Base-by-base conservation (phyloP, 2,888 invertebrate species). In the Cephus spinipes region DNA sequence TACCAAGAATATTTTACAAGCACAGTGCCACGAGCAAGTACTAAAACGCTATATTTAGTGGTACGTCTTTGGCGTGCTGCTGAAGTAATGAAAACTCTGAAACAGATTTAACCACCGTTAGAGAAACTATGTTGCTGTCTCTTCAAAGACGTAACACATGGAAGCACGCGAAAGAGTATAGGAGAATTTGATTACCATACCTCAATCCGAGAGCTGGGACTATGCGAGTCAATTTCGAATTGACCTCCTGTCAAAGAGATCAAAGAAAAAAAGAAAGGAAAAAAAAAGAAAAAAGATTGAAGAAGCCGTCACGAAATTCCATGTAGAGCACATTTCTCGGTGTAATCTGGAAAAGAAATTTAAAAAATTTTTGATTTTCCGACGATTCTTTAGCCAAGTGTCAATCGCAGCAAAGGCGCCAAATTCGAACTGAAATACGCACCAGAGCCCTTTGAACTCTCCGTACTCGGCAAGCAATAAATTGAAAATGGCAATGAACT, bases 31-130 rank as follows among this genome's bases (percentile, higher is more conserved):
- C 74, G 31, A 74, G 33, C 74, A 33, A 74, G 74, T 34, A 74
- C 31, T 74, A 74, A 74, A 74, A n/a, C 74, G 74, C n/a, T 74
- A 74, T 34, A 74, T 74, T 74, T 74, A 32, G 74, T 34, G 74
- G 74, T 2, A 6, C 35, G 36, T 30, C 74, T 74, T 40, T 40
- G 35, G 34, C 35, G 35, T 30, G 74, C 74, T 23, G 35, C 0
- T 40, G 35, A 74, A 35, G 35, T 74, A 74, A 74, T 74, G 35
- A 74, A 74, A 74, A 74, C 74, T 40, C 36, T 35, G n/a, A 33
- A 55, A 55, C 55, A 6, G 55, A 55, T 55, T 55, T 55, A 55
- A 55, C 23, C 55, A 23, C 55, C 55, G 23, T 55, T 23, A 55
- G 23, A 55, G 55, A 55, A 55, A 55, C 55, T 23, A 55, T 55